phyloP scores from a whole-genome alignment of 2,113 vertebrate genomes.

The Elgaria multicarinata region DNA sequence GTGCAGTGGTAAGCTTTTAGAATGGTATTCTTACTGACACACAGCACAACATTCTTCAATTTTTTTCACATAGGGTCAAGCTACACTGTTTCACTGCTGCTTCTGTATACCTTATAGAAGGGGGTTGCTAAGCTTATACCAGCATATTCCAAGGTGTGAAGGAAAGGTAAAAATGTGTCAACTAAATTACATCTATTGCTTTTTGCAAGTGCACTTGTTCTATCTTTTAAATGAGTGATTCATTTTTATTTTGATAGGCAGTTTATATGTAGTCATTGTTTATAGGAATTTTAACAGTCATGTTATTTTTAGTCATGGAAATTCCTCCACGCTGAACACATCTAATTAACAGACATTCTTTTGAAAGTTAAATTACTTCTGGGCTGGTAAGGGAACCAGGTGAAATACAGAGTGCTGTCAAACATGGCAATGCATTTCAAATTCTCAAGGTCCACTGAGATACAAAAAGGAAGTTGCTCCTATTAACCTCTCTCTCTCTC shows the following conservation, averaged over 20 bases:
- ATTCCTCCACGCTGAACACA: background rate
- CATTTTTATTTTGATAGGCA: background rate
- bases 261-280: background rate
- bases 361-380: background rate
- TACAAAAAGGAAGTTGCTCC: background rate
- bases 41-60: background rate
- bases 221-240: background rate
- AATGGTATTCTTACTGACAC: background rate
- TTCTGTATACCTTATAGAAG: background rate
- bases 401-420: constrained; percentile 8
- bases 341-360: background rate
- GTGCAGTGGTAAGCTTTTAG: background rate
- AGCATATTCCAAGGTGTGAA: background rate
- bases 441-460: background rate
- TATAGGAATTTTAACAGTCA: background rate
- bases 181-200: background rate
- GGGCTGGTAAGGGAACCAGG: no score
- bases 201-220: background rate
- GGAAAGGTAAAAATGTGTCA: background rate
- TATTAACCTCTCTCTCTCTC: background rate
- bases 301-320: constrained; percentile 1
- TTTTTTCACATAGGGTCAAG: background rate
- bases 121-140: background rate
- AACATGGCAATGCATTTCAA: background rate
- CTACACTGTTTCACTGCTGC: background rate